Conservation (phyloP, 2,888 invertebrate species). For the Junonia oenone region DNA sequence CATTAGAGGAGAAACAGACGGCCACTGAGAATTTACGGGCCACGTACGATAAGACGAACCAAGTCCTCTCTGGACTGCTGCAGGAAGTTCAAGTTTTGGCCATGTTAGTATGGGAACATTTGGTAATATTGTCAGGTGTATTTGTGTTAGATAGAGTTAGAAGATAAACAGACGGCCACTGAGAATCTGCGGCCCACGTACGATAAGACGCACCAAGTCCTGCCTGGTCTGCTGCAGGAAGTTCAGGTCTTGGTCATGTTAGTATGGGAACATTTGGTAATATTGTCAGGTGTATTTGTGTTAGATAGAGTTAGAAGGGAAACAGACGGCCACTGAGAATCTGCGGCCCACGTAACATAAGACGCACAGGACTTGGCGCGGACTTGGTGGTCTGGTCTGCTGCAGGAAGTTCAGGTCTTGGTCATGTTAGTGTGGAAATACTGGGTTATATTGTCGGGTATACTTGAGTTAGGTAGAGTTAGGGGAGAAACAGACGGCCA, state of each 20-base stretch:
- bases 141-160: too few species aligned
- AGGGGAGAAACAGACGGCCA: conserved; percentile 64
- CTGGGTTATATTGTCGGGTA: too few species aligned
- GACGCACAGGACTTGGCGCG: conserved; percentile 41
- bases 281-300: too few species aligned
- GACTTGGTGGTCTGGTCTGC: conserved; percentile 37
- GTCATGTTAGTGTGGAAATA: conserved; percentile 59
- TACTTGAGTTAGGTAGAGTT: too few species aligned
- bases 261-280: too few species aligned
- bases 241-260: conserved; percentile 56
- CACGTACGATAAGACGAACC: conserved; percentile 34
- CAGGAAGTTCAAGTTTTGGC: conserved; percentile 53
- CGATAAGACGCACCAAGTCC: conserved; percentile 37
- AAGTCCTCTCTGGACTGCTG: conserved; percentile 46
- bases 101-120: conserved; percentile 53
- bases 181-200: conserved; percentile 46
- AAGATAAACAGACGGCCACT: conserved; percentile 63
- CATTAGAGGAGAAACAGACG: conserved; percentile 69
- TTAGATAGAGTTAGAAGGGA: conserved; percentile 75
- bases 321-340: conserved; percentile 56
- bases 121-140: too few species aligned
- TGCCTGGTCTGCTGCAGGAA: conserved; percentile 46
- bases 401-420: conserved; percentile 50
- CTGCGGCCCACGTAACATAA: conserved; percentile 44
- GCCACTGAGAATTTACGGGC: conserved; percentile 54